These are phyloP conservation scores for Oenanthe oenanthe DNA, from an alignment of 2,113 vertebrate species.

Conservation along the genomic window DNA sequence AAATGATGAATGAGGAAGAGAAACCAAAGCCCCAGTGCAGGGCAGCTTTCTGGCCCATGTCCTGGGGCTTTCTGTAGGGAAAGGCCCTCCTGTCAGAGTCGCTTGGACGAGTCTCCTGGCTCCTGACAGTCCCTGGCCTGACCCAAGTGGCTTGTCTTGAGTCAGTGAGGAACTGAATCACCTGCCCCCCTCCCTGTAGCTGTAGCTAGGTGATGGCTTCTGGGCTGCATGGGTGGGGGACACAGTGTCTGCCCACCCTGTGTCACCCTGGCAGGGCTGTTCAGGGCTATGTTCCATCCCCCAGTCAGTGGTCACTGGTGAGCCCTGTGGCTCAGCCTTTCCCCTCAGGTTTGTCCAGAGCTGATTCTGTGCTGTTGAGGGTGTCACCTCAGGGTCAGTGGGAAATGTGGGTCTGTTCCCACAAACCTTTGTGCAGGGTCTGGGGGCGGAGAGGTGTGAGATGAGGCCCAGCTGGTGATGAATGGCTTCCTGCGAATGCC, in stretches of 20 bases:
- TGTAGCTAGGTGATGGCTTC: not conserved
- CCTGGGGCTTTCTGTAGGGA: not conserved
- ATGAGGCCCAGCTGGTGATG: accelerated
- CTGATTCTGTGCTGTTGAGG: not conserved
- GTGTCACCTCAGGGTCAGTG: accelerated
- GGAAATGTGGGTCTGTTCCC: not conserved
- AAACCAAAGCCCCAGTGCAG: accelerated
- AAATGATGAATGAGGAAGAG: not conserved
- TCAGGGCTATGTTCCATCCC: not conserved
- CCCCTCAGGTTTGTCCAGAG: not conserved
- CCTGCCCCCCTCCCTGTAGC: not conserved
- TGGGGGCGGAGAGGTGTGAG: not conserved
- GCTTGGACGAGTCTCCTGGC: not conserved
- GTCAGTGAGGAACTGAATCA: accelerated
- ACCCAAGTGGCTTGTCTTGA: not conserved
- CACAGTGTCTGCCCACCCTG: not conserved
- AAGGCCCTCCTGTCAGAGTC: not conserved
- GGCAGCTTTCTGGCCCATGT: accelerated
- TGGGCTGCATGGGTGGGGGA: accelerated
- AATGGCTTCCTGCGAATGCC: not conserved
- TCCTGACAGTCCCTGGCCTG: not conserved
- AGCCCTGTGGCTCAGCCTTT: not conserved
- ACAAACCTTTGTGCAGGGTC: not conserved
- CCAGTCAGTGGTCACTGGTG: too few species aligned
- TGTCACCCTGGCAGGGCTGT: not conserved